Conservation (phyloP, 2,797 vertebrate genomes). For the Pangasius macronema region DNA sequence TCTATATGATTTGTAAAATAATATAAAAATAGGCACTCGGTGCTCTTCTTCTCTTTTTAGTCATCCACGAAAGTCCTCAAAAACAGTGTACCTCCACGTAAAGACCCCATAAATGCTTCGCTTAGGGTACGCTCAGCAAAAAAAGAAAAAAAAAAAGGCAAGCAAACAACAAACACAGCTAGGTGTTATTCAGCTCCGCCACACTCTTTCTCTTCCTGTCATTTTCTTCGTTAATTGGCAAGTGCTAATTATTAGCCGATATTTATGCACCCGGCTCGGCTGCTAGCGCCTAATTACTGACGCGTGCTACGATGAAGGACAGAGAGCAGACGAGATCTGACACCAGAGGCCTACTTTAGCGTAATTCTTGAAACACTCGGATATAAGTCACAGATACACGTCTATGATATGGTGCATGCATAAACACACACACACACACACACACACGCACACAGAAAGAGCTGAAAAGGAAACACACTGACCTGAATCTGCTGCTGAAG, state of each 20-base stretch:
- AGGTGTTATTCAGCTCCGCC: slow-evolving; percentile 67
- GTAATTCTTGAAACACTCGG: neutral
- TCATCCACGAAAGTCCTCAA: no score
- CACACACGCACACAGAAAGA: neutral
- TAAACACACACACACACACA: neutral
- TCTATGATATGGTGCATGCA: neutral
- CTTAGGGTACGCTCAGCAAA: neutral
- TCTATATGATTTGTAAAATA: neutral
- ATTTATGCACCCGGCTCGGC: slow-evolving; percentile 69
- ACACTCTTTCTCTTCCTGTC: slow-evolving; percentile 42
- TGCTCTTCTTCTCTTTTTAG: no score
- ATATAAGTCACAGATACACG: neutral
- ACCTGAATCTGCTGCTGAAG: slow-evolving; percentile 99
- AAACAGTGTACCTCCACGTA: no score
- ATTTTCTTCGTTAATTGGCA: slow-evolving; percentile 76
- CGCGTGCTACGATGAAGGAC: slow-evolving; percentile 58
- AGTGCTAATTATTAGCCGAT: slow-evolving; percentile 80
- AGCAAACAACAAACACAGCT: slow-evolving; percentile 72
- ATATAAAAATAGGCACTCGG: neutral
- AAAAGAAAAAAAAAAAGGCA: slow-evolving; percentile 43
- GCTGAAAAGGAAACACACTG: slow-evolving; percentile 71
- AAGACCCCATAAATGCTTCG: no score
- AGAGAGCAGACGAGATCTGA: neutral
- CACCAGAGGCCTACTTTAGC: neutral
- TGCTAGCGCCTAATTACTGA: slow-evolving; percentile 74